phyloP scores from a whole-genome alignment of 92 coral and sea anemone genomes.

The Virgularia gustaviana region DNA sequence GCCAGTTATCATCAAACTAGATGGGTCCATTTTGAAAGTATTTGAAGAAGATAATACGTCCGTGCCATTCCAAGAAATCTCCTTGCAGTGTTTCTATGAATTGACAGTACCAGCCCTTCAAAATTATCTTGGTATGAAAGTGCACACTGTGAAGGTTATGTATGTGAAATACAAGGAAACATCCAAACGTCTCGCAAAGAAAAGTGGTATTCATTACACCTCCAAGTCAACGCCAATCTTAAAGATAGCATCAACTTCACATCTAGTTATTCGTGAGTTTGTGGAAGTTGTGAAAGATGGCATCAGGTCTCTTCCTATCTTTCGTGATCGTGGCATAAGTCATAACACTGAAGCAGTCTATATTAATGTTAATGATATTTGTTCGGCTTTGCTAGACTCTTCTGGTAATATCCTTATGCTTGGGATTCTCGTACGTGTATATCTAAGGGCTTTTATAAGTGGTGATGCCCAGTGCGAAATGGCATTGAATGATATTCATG shows the following conservation, averaged over 20 bases:
- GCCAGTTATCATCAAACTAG: conserved; percentile 78
- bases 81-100: conserved; percentile 86
- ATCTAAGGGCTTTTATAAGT: conserved; percentile 79
- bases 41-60: conserved; percentile 90
- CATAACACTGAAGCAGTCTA: conserved; percentile 92
- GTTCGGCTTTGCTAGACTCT: conserved; percentile 67
- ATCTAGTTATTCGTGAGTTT: conserved; percentile 68
- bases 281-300: conserved; percentile 72
- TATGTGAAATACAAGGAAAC: conserved; percentile 85
- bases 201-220: conserved; percentile 71
- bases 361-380: conserved; percentile 83
- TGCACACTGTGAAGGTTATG: conserved; percentile 79
- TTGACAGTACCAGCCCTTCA: conserved; percentile 68
- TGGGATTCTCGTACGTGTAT: conserved; percentile 70
- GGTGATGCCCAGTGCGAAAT: conserved; percentile 97
- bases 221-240: conserved; percentile 79
- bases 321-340: conserved; percentile 91
- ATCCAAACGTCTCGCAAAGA: conserved; percentile 68
- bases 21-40: conserved; percentile 77
- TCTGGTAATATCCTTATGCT: conserved; percentile 72
- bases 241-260: conserved; percentile 73
- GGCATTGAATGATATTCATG: conserved; percentile 72
- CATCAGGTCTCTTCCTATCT: conserved; percentile 79
- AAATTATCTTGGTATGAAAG: conserved; percentile 66
- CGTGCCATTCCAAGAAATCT: conserved; percentile 91